Percentiles rank a stretch among this genome's conserved stretches.
These are phyloP conservation scores for Bos indicus DNA, from an alignment of 2,113 vertebrate genomes.

Conservation along the genomic window DNA sequence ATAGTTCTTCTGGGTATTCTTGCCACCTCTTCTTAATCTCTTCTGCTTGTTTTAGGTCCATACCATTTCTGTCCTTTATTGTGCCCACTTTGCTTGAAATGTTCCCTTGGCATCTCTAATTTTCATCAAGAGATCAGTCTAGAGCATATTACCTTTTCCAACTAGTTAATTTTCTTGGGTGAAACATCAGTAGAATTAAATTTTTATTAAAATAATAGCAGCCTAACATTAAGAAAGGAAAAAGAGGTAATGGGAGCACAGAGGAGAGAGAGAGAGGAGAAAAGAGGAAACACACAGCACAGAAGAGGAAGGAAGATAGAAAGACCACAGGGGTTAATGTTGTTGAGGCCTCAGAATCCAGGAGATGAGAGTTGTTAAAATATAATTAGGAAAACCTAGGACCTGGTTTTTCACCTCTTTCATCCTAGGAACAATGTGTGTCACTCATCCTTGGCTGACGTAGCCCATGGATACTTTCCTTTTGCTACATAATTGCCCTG, in stretches of 20 bases:
- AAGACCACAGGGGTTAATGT: background rate
- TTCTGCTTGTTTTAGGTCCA: background rate
- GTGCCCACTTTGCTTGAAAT: background rate
- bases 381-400: background rate
- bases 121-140: background rate
- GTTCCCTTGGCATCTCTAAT: background rate
- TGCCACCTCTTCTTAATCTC: background rate
- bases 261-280: background rate
- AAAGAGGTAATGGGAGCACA: background rate
- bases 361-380: background rate
- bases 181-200: background rate
- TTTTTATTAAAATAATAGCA: background rate
- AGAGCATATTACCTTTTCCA: background rate
- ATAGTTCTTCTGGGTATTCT: background rate
- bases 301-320: background rate
- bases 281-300: background rate
- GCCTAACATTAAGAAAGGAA: background rate
- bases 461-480: background rate
- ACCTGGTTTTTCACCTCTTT: background rate
- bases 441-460: background rate
- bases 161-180: background rate
- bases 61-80: background rate
- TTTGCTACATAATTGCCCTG: background rate
- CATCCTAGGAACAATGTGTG: background rate
- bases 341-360: background rate